Conservation (phyloP, 1,140 invertebrate species). For the Phthorimaea operculella region DNA sequence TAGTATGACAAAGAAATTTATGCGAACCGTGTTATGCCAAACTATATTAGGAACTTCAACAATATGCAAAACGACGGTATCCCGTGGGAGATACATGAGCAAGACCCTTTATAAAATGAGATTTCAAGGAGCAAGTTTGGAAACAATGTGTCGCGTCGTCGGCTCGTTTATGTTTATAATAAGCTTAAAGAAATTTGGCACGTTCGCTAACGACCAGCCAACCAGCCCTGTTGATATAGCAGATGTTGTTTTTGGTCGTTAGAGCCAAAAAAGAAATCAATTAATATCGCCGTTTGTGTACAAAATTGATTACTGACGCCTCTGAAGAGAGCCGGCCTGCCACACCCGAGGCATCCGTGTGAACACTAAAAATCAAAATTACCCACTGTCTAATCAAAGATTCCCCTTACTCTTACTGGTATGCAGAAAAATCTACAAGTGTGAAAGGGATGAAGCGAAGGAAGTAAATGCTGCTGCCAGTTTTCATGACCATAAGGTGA, state of each 20-base stretch:
- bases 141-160: no score
- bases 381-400: conserved; percentile 46
- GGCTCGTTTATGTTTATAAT: no score
- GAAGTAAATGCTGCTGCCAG: conserved; percentile 52
- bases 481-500: conserved; percentile 49
- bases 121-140: no score
- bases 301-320: conserved; percentile 62
- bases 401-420: conserved; percentile 25
- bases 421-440: conserved; percentile 11
- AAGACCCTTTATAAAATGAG: no score
- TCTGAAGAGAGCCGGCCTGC: conserved; percentile 50
- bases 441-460: conserved; percentile 36
- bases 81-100: no score
- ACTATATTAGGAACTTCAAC: no score
- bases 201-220: conserved; percentile 46
- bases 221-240: conserved; percentile 37
- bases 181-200: conserved; percentile 30
- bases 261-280: conserved; percentile 54
- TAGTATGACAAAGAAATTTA: no score
- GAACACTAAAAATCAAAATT: conserved; percentile 57
- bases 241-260: conserved; percentile 62
- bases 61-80: no score
- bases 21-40: no score
- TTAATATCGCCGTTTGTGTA: conserved; percentile 63
- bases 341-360: conserved; percentile 40